Percentiles rank a stretch among this genome's conserved stretches.
phyloP scores from a whole-genome alignment of 2,797 vertebrate genomes.

The Sternotherus odoratus region DNA sequence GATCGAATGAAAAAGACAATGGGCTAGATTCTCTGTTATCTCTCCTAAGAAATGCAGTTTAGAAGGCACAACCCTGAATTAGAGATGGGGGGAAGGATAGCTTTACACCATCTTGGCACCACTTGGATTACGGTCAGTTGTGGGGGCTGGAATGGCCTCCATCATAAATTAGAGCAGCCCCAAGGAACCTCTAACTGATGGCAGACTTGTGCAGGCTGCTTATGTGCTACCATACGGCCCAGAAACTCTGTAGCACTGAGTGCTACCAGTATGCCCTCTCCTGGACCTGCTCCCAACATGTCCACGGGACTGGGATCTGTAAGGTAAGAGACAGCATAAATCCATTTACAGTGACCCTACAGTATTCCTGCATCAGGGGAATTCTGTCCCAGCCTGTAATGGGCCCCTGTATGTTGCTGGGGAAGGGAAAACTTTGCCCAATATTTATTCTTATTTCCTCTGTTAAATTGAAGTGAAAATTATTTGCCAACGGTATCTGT shows the following conservation, averaged over 20 bases:
- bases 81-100: not conserved
- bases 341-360: fast-evolving
- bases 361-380: not conserved
- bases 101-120: not conserved
- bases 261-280: fast-evolving
- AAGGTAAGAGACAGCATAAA: not conserved
- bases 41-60: not conserved
- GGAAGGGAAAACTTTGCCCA: fast-evolving
- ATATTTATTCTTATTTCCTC: not conserved
- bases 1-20: not conserved
- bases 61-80: not conserved
- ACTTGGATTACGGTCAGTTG: not conserved
- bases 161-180: not conserved
- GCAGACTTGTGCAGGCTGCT: not conserved
- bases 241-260: not conserved
- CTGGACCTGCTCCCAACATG: not conserved
- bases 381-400: fast-evolving
- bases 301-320: not conserved
- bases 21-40: not conserved
- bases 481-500: not conserved
- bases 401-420: not conserved
- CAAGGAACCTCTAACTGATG: not conserved
- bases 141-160: not conserved
- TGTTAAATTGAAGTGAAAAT: not conserved
- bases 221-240: not conserved